phyloP scores from a whole-genome alignment of 1,140 invertebrate species.

The Drosophila rufa region DNA sequence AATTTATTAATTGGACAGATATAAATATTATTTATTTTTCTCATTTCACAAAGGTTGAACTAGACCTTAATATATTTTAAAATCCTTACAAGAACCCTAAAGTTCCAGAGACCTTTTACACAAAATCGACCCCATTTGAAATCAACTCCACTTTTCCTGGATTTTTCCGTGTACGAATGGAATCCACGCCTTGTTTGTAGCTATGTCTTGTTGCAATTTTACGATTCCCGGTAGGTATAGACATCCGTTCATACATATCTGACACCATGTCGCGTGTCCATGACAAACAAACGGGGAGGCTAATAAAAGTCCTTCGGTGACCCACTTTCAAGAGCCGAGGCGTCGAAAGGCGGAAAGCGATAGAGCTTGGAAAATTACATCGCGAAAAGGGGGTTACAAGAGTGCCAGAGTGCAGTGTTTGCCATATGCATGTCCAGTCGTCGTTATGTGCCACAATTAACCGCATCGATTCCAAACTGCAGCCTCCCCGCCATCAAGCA shows the following conservation, averaged over 20 bases:
- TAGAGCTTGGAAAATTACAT: slow-evolving; percentile 30
- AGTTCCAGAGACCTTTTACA: neutral
- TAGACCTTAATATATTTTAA: no score
- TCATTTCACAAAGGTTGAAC: neutral
- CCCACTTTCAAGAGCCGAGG: slow-evolving; percentile 56
- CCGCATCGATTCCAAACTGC: slow-evolving; percentile 49
- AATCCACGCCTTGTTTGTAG: slow-evolving; percentile 37
- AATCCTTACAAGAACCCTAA: neutral
- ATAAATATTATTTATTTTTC: no score
- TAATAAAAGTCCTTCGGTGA: slow-evolving; percentile 75
- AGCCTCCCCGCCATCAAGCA: neutral
- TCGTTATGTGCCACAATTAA: slow-evolving; percentile 49
- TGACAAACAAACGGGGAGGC: slow-evolving; percentile 43
- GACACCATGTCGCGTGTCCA: slow-evolving; percentile 63
- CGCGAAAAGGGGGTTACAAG: slow-evolving; percentile 1
- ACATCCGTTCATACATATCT: slow-evolving; percentile 20
- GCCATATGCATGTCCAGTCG: slow-evolving; percentile 37
- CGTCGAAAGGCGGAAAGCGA: slow-evolving; percentile 19
- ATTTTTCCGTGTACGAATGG: slow-evolving; percentile 8
- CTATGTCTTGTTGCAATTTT: slow-evolving; percentile 25
- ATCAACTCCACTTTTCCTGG: neutral
- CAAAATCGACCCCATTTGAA: slow-evolving; percentile 19
- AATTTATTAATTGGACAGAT: neutral
- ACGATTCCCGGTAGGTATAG: slow-evolving; percentile 18
- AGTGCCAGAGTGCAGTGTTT: slow-evolving; percentile 4